phyloP scores from a whole-genome alignment of 2,888 invertebrate species.

The Crossocerus cetratus region DNA sequence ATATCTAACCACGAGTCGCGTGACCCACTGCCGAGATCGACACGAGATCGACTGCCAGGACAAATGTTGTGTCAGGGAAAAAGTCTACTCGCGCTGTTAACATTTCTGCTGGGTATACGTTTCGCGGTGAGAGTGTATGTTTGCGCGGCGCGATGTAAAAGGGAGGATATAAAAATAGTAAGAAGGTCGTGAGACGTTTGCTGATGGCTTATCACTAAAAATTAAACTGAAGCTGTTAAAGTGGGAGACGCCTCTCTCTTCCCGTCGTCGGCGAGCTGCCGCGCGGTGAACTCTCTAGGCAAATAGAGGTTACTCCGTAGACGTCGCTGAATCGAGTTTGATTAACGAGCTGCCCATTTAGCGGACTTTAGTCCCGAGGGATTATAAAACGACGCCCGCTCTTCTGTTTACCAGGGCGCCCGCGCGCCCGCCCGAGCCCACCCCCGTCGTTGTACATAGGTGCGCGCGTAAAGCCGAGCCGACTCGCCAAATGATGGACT shows the following conservation, averaged over 20 bases:
- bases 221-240: slow-evolving; percentile 29
- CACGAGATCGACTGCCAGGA: neutral
- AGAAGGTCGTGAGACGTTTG: neutral
- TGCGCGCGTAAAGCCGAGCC: slow-evolving; percentile 44
- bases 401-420: slow-evolving; percentile 29
- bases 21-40: neutral
- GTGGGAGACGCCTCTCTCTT: slow-evolving; percentile 10
- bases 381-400: slow-evolving; percentile 54
- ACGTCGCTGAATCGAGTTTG: slow-evolving; percentile 58
- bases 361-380: slow-evolving; percentile 58
- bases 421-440: slow-evolving; percentile 13
- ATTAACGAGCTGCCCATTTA: slow-evolving; percentile 61
- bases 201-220: slow-evolving; percentile 19
- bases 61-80: neutral
- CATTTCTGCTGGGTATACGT: neutral
- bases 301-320: slow-evolving; percentile 43
- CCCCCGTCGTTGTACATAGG: slow-evolving; percentile 24
- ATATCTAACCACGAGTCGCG: too few relatives aligned
- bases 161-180: neutral
- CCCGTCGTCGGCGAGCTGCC: slow-evolving; percentile 4
- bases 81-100: neutral
- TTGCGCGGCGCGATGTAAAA: too few relatives aligned
- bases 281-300: slow-evolving; percentile 17
- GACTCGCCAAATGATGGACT: slow-evolving; percentile 54
- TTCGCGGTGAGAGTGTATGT: too few relatives aligned